phyloP scores from a whole-genome alignment of 2,888 invertebrate species.

The Timandra comae region DNA sequence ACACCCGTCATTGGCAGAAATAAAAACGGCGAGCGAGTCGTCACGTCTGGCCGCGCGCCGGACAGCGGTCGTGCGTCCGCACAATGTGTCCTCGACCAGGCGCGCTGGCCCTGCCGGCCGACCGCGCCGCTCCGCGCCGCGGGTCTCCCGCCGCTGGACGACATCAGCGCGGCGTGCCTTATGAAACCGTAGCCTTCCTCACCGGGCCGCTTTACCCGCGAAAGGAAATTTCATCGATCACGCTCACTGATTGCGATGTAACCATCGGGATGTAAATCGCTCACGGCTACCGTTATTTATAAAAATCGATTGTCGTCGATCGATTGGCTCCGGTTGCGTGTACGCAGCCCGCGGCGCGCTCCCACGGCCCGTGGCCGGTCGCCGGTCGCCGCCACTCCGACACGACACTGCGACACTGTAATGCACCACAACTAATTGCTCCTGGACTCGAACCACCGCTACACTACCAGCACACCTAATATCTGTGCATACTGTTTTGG shows the following conservation, averaged over 20 bases:
- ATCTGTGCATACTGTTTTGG: too few relatives aligned
- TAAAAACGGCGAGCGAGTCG: conserved; percentile 75
- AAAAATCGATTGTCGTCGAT: conserved; percentile 70
- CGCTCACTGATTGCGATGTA: conserved; percentile 69
- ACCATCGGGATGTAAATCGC: conserved; percentile 71
- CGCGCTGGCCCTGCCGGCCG: conserved; percentile 30
- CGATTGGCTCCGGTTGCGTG: conserved; percentile 68
- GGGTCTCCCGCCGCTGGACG: conserved; percentile 16
- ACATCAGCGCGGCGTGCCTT: conserved; percentile 57
- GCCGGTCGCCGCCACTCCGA: conserved; percentile 21
- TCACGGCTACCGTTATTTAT: conserved; percentile 69
- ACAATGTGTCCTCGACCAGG: conserved; percentile 67
- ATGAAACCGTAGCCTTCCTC: conserved; percentile 72
- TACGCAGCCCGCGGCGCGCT: conserved; percentile 58
- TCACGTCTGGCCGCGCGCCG: conserved; percentile 73
- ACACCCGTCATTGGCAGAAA: conserved; percentile 76
- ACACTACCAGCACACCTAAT: too few relatives aligned
- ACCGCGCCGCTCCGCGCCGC: conserved; percentile 36
- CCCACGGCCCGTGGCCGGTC: conserved; percentile 52
- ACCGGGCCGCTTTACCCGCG: conserved; percentile 68
- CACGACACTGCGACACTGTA: conserved; percentile 22
- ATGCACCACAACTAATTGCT: too few relatives aligned
- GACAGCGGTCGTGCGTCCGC: conserved; percentile 71
- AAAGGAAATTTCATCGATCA: conserved; percentile 71
- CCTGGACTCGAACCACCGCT: too few relatives aligned